A percentile compares a stretch with the other conserved stretches of the same genome.
Evolutionary conservation across 2,113 vertebrate genomes (phyloP).

Genomic region (Engystomops pustulosus): DNA sequence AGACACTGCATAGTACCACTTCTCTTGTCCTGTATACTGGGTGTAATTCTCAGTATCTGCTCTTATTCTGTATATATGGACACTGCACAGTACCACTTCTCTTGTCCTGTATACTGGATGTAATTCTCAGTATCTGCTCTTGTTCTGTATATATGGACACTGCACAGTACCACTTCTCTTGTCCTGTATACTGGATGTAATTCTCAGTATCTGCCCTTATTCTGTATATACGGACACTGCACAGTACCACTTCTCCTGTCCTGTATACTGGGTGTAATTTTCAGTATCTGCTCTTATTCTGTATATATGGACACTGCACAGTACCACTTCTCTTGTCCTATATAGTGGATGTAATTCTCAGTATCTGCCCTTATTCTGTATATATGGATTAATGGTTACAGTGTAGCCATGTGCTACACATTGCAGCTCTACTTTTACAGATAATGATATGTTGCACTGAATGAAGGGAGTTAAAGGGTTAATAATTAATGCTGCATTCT

Average conservation of each 20-base stretch:
- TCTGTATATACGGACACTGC: neutral
- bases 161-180: too few species aligned
- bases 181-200: neutral
- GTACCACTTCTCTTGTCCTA: neutral
- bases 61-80: too few species aligned
- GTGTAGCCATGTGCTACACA: neutral
- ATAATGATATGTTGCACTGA: neutral
- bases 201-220: too few species aligned
- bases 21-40: neutral
- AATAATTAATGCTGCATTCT: conserved; percentile 44
- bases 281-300: too few species aligned
- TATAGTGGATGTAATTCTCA: neutral
- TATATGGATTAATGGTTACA: neutral
- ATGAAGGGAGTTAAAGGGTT: conserved; percentile 27
- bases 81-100: neutral
- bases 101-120: neutral
- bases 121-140: too few species aligned
- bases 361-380: neutral
- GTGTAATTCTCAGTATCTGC: too few species aligned
- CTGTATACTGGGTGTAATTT: neutral
- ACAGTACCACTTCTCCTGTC: too few species aligned
- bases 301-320: neutral
- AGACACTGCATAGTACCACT: neutral
- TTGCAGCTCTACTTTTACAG: neutral
- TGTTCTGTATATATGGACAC: too few species aligned